Base-by-base conservation (phyloP, 1,140 invertebrate species). In the Orchestia grillus region DNA sequence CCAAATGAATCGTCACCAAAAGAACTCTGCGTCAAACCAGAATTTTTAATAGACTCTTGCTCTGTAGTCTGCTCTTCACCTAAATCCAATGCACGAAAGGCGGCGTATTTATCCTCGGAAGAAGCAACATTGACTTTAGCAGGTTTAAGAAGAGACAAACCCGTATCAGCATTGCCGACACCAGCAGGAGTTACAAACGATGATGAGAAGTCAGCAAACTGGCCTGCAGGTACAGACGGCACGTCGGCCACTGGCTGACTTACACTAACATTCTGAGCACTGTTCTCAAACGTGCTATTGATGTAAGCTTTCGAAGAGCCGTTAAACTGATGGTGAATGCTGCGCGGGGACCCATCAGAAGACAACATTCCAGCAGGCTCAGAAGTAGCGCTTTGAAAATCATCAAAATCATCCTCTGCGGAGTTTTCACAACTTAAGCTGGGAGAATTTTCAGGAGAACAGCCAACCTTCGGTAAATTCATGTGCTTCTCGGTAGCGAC, bases 331-430 rank as follows among this genome's bases (percentile, higher is more conserved):
- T 47, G 92, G 47, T 94, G 92, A 23, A 47, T 36, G 44, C 92
- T 94, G 44, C 92, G 92, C 1, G 92, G 92, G 15, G 92, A 94
- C 19, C 92, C 92, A 94, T 94, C 92, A 8, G 92, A 94, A 40
- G 92, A 94, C 92, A 94, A 45, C 92, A 94, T 94, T 44, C 92
- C 92, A 94, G 92, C 41, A 44, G 92, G 43, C 44, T 94, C 92
- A 28, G 92, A 94, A 45, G 92, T 94, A n/a, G 92, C 92, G 41
- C 92, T 94, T n/a, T 94, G 92, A 47, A 94, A 94, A 47, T 94
- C 92, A 40, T 94, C 92, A 47, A 94, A 94, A 94, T 94, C 92
- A 94, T 94, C 92, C 44, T 94, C 92, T n/a, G 92, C 92, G 6
- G 92, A 94, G 40, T 94, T 94, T 8, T 94, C 92, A 47, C 44